Evolutionary conservation across 1,140 invertebrate genomes (phyloP), one percentile per base, ranked within the genome.

Genomic region (Steinernema khuongi): DNA sequence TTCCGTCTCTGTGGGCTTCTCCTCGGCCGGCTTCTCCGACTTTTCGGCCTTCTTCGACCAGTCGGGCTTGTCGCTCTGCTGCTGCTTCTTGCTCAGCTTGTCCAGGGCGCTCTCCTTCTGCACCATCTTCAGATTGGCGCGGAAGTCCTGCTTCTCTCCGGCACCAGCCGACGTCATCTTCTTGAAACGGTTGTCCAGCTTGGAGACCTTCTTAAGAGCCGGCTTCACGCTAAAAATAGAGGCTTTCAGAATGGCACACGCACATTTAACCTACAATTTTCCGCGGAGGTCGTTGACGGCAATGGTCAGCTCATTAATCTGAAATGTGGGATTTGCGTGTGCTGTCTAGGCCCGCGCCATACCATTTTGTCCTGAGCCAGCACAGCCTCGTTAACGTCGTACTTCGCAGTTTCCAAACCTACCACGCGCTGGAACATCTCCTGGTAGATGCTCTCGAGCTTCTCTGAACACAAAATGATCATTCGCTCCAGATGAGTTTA

Each of bases 181-280:
- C 50, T 60, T 60, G 50, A 60, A 60, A 4, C 50, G 50, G 50
- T 60, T 60, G 22, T 60, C 50, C 11, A 60, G 11, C 50, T 60
- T 60, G 11, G 50, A 60, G 7, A 60, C 50, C 50, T 60, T 60
- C 50, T 60, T 60, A 2, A 60, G 19, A 7, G 50, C 7, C 2
- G 50, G 50, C 26, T 60, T 60, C 19, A 60, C 50, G 50, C 50
- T 60, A 22, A 11, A 60, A 60, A 22, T 4, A 17, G 4, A 41
- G 19, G 50, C 4, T 60, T 60, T 60, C 50, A 60, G 2, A 22
- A 60, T 4, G 50, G 11, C 26, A n/a, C 50, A 60, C 7, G n/a
- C n/a, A n/a, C n/a, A n/a, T n/a, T n/a, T n/a, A 60, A 94, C 94
- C 94, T 90, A 96, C 94, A 97, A 98, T 92, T 97, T 97, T 87